Evolutionary conservation across 2,888 invertebrate species (phyloP).

Genomic region (Hymenopus coronatus): DNA sequence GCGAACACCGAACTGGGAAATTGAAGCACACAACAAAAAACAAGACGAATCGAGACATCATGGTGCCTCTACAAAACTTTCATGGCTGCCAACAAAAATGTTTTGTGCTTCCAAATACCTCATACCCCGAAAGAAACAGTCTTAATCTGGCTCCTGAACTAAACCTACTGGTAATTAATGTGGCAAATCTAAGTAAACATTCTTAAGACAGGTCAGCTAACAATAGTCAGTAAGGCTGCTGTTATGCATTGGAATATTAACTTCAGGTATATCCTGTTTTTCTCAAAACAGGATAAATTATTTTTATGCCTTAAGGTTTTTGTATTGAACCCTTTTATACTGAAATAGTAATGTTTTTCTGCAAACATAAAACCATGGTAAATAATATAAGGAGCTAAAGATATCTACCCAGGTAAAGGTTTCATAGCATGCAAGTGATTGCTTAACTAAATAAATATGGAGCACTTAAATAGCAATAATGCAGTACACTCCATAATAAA

Average conservation of each 20-base stretch:
- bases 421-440: too few species aligned
- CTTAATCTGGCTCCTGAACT: conserved; percentile 3
- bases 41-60: conserved; percentile 30
- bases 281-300: too few species aligned
- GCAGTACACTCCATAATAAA: too few species aligned
- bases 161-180: neutral
- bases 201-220: neutral
- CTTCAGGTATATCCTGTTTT: neutral
- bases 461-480: too few species aligned
- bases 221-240: neutral
- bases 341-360: too few species aligned
- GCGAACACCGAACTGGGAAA: conserved; percentile 32
- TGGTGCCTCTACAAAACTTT: conserved; percentile 20
- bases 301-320: too few species aligned
- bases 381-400: too few species aligned
- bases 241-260: neutral
- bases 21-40: conserved; percentile 32
- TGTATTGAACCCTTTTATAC: too few species aligned
- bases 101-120: conserved; percentile 6
- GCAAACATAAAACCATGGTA: too few species aligned
- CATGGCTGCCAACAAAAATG: conserved; percentile 8
- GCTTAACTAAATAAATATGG: too few species aligned
- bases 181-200: conserved; percentile 6
- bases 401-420: too few species aligned
- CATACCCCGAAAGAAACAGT: conserved; percentile 15